Conservation (phyloP, 92 coral and sea anemone genomes). For the Parazoanthus atlanticus region DNA sequence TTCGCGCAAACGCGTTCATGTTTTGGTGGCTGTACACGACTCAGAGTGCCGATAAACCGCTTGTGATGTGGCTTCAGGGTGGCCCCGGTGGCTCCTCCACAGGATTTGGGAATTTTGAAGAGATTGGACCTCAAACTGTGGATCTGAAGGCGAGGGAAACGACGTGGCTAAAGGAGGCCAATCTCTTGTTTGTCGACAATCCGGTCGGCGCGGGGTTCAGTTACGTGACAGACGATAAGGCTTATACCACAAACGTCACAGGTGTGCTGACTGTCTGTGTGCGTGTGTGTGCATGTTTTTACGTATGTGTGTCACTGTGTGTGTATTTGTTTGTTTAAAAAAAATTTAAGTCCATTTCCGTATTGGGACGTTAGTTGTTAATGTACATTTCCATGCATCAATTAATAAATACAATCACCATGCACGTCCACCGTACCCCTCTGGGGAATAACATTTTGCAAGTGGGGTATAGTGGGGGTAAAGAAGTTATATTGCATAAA, state of each 20-base stretch:
- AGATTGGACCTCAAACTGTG: slow-evolving; percentile 89
- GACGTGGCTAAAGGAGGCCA: slow-evolving; percentile 88
- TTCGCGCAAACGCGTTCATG: slow-evolving; percentile 82
- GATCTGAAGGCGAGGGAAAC: slow-evolving; percentile 81
- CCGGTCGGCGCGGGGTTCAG: slow-evolving; percentile 95
- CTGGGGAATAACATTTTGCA: too few species aligned
- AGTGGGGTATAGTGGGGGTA: too few species aligned
- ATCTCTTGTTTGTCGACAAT: slow-evolving; percentile 91
- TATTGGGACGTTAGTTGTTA: too few species aligned
- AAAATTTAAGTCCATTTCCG: too few species aligned
- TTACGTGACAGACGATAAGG: slow-evolving; percentile 85
- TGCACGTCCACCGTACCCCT: too few species aligned
- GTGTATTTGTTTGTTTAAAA: too few species aligned
- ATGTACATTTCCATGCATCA: too few species aligned
- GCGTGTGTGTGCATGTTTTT: not conserved
- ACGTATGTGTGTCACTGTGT: too few species aligned
- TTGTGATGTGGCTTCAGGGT: slow-evolving; percentile 97
- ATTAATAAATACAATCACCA: too few species aligned
- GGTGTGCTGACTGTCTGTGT: slow-evolving; percentile 49
- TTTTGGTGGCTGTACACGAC: slow-evolving; percentile 98
- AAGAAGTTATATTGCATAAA: too few species aligned
- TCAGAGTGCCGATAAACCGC: slow-evolving; percentile 66
- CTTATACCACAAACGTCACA: slow-evolving; percentile 85
- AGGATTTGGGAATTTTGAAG: slow-evolving; percentile 93
- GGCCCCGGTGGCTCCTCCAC: slow-evolving; percentile 97